Percentiles rank a stretch among this genome's conserved stretches.
These are phyloP conservation scores for Odontocolon sp. DNA, from an alignment of 2,888 invertebrate genomes.

Conservation along the genomic window DNA sequence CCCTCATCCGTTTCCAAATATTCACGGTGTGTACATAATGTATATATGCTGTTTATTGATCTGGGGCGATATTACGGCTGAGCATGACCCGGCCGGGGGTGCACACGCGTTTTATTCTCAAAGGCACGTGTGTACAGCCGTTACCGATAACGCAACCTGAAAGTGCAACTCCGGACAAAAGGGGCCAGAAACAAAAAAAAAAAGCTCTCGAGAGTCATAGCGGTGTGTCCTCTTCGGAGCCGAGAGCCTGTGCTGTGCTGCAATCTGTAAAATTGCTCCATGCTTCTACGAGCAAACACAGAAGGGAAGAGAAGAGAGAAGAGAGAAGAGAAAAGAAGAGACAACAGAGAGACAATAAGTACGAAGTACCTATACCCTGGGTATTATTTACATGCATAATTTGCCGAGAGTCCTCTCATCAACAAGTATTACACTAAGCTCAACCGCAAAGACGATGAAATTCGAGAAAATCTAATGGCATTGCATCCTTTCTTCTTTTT, in stretches of 20 bases:
- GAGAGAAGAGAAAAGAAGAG: conserved; percentile 5
- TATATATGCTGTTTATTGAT: conserved; percentile 54
- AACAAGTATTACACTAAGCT: background rate
- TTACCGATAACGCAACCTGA: conserved; percentile 59
- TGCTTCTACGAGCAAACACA: conserved; percentile 38
- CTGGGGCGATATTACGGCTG: conserved; percentile 51
- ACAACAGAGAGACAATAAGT: background rate
- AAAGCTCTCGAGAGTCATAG: conserved; percentile 1
- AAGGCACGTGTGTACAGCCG: conserved; percentile 50
- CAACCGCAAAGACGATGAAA: conserved; percentile 4
- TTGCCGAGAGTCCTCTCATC: conserved; percentile 54
- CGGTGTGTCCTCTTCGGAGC: conserved; percentile 39
- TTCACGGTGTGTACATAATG: conserved; percentile 22
- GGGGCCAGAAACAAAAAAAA: conserved; percentile 38
- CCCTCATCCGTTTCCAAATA: conserved; percentile 35
- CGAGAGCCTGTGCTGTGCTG: conserved; percentile 53
- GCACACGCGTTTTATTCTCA: conserved; percentile 49
- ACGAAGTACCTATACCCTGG: conserved; percentile 22
- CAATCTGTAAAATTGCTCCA: conserved; percentile 63
- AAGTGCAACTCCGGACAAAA: conserved; percentile 58
- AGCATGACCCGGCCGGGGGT: conserved; percentile 51
- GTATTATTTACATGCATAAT: conserved; percentile 58
- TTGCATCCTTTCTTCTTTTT: conserved; percentile 1
- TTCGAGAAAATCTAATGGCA: conserved; percentile 17
- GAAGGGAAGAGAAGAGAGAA: background rate